A percentile compares a stretch with the other conserved stretches of the same genome.
These are phyloP conservation scores for Lepidochrysops patricia DNA, from an alignment of 2,888 invertebrate species.

Conservation along the genomic window DNA sequence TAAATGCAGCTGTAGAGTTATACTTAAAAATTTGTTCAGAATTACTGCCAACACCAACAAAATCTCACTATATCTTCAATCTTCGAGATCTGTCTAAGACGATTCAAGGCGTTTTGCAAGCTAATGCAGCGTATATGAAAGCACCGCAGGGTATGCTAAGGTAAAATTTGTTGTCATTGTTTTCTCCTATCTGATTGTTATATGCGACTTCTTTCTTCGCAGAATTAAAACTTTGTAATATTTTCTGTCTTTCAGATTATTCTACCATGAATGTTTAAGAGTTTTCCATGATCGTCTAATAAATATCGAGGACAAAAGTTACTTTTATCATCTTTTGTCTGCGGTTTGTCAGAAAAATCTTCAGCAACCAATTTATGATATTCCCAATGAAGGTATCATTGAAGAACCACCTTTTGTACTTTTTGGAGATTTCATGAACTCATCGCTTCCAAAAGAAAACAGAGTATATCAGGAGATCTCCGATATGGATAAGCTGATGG, in stretches of 20 bases:
- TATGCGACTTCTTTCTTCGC: no score
- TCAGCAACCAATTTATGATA: constrained; percentile 71
- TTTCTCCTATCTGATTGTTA: background rate
- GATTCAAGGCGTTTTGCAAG: constrained; percentile 91
- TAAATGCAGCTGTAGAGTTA: constrained; percentile 87
- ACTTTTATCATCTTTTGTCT: constrained; percentile 83
- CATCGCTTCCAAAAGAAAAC: constrained; percentile 81
- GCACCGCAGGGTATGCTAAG: constrained; percentile 79
- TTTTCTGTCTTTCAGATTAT: constrained; percentile 73
- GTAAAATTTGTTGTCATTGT: constrained; percentile 38
- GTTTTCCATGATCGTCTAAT: constrained; percentile 94
- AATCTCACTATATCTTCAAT: constrained; percentile 95
- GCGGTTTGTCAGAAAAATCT: constrained; percentile 79
- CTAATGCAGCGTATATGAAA: constrained; percentile 81
- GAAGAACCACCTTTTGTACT: constrained; percentile 79
- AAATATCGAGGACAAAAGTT: constrained; percentile 85
- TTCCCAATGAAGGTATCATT: constrained; percentile 76
- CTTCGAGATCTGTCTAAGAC: constrained; percentile 92
- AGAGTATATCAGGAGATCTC: constrained; percentile 88
- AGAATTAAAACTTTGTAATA: background rate
- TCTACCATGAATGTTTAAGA: constrained; percentile 92
- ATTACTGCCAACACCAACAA: constrained; percentile 91
- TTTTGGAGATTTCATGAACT: constrained; percentile 89
- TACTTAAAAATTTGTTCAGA: constrained; percentile 86
- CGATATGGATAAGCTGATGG: constrained; percentile 81